A percentile compares a stretch with the other conserved stretches of the same genome.
Conservation (phyloP, 2,797 vertebrate genomes). For the Pseudochaenichthys georgianus region DNA sequence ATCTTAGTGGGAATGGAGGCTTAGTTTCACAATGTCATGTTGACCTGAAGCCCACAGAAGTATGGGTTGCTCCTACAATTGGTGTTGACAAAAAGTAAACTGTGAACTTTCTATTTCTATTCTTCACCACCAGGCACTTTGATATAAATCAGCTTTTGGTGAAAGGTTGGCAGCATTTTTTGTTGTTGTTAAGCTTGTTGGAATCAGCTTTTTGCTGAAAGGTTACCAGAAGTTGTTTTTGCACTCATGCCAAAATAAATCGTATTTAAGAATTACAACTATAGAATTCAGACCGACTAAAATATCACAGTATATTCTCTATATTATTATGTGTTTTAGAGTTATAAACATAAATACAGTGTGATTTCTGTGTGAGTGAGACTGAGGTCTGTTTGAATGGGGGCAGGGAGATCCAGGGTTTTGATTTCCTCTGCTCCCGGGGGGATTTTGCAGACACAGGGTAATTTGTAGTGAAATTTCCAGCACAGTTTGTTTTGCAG, state of each 20-base stretch:
- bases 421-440: conserved; percentile 79
- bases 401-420: conserved; percentile 77
- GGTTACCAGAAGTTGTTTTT: neutral
- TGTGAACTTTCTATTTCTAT: conserved; percentile 30
- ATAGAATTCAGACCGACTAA: neutral
- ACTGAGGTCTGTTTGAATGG: conserved; percentile 58
- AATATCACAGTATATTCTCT: neutral
- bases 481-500: conserved; percentile 87
- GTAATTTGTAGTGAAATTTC: conserved; percentile 90
- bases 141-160: conserved; percentile 31
- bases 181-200: too few relatives aligned
- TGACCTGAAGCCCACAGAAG: conserved; percentile 60
- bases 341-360: conserved; percentile 18
- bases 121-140: conserved; percentile 10
- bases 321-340: neutral
- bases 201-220: conserved; percentile 18
- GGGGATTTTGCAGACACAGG: conserved; percentile 84
- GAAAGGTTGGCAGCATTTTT: neutral
- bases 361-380: conserved; percentile 32
- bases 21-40: conserved; percentile 73
- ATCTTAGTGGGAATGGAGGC: conserved; percentile 66
- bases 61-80: conserved; percentile 24
- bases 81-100: conserved; percentile 45
- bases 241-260: neutral
- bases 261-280: neutral